Evolutionary conservation across 2,797 vertebrate genomes (phyloP), one percentile per base, ranked within the genome.

Genomic region (Pteropus rufus): DNA sequence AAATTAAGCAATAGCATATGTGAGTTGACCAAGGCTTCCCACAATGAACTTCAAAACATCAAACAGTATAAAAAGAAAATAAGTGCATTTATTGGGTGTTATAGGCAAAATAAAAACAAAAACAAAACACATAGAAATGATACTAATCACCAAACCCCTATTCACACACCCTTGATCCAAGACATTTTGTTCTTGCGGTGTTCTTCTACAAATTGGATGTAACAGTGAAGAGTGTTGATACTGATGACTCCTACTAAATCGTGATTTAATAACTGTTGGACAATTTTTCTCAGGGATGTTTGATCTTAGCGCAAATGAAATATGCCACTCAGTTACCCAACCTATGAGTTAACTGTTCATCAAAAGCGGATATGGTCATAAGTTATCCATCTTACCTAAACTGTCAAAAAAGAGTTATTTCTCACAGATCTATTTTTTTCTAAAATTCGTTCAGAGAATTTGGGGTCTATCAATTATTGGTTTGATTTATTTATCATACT

Each of bases 1-100:
- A 72, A 88, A 95, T 26, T 80, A 87, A 96, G 11, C 77, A 95
- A 58, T 69, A 56, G 44, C 29, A 58, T 64, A 41, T 88, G 49
- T 58, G 34, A 58, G 29, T 52, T 79, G 15, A 72, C 72, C 77
- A 77, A 94, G 16, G 54, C 10, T 73, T 93, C 12, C 41, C 67
- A 67, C 34, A 77, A 5, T 15, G 31, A 80, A 75, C 56, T 72
- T 75, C 11, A 88, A 93, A 95, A 81, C 49, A 72, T 67, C 23
- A 84, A 54, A 34, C 41, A 29, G 3, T 39, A 84, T 54, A 31
- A n/a, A 76, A 79, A 81, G 16, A 81, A 69, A 91, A 34, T 83
- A 58, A 39, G 24, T 14, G 9, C 39, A 41, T 83, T 85, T 84
- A 29, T 44, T 85, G 26, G 26, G 7, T 31, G 10, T 26, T 54